A percentile compares a stretch with the other conserved stretches of the same genome.
phyloP scores from a whole-genome alignment of 2,113 vertebrate genomes.

The Cyanistes caeruleus region DNA sequence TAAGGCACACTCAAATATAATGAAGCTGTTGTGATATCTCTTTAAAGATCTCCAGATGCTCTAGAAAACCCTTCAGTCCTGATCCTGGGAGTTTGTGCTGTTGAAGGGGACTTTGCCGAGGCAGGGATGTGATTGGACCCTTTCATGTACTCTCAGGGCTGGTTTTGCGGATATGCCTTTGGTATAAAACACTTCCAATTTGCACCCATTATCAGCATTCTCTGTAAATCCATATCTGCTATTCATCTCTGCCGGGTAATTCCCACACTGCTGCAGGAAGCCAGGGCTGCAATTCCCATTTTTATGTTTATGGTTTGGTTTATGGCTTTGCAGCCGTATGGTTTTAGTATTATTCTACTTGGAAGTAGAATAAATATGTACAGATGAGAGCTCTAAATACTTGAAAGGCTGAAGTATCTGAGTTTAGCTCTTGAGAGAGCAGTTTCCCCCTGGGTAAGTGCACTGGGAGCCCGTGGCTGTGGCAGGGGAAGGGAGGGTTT shows the following conservation, averaged over 20 bases:
- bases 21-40: background rate
- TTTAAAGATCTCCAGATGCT: background rate
- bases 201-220: background rate
- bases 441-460: background rate
- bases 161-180: background rate
- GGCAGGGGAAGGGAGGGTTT: background rate
- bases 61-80: background rate
- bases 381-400: background rate
- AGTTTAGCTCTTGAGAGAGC: background rate
- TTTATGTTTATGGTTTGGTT: background rate
- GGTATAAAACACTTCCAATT: background rate
- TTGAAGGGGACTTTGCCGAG: background rate
- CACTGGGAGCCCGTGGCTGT: rapidly evolving
- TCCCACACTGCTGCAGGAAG: background rate
- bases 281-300: background rate
- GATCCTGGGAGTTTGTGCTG: rapidly evolving
- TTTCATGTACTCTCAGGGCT: background rate
- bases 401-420: background rate
- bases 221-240: background rate
- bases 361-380: background rate
- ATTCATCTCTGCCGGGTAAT: background rate
- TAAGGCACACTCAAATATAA: background rate
- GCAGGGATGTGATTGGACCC: rapidly evolving
- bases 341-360: background rate
- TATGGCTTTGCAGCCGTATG: background rate